Evolutionary conservation across 2,113 vertebrate species (phyloP).

Genomic region (Columbina picui): DNA sequence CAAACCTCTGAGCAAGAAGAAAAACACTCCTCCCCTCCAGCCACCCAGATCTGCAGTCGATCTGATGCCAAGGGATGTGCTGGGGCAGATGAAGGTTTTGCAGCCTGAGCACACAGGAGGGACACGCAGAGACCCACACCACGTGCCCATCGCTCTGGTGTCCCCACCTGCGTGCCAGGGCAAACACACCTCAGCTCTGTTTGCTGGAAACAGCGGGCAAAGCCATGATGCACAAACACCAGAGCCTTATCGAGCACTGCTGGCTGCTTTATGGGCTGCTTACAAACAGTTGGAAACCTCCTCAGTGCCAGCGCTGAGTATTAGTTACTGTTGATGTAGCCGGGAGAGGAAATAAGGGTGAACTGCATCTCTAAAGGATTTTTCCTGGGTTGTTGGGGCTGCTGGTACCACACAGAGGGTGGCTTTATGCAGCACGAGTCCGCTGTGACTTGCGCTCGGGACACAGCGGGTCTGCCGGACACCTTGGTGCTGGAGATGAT

Average conservation of each 20-base stretch:
- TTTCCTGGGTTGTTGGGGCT: not conserved
- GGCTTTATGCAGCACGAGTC: not conserved
- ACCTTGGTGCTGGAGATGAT: not conserved
- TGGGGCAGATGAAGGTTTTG: not conserved
- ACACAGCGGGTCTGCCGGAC: not conserved
- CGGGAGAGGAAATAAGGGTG: not conserved
- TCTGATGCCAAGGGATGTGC: not conserved
- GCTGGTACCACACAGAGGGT: not conserved
- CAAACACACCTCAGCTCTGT: not conserved
- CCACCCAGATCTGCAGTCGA: not conserved
- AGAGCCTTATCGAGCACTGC: not conserved
- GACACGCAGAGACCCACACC: accelerated
- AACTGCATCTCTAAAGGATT: not conserved
- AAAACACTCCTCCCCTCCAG: not conserved
- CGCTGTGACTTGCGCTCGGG: not conserved
- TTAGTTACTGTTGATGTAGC: not conserved
- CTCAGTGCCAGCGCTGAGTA: not conserved
- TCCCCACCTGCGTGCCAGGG: not conserved
- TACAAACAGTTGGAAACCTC: not conserved
- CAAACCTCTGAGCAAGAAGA: not conserved
- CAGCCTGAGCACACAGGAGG: not conserved
- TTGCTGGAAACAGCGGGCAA: not conserved
- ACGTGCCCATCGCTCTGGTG: not conserved
- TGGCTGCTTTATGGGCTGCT: not conserved
- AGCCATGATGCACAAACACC: not conserved